These are phyloP conservation scores for Tethea ocularis DNA, from an alignment of 2,888 invertebrate species.

Conservation along the genomic window DNA sequence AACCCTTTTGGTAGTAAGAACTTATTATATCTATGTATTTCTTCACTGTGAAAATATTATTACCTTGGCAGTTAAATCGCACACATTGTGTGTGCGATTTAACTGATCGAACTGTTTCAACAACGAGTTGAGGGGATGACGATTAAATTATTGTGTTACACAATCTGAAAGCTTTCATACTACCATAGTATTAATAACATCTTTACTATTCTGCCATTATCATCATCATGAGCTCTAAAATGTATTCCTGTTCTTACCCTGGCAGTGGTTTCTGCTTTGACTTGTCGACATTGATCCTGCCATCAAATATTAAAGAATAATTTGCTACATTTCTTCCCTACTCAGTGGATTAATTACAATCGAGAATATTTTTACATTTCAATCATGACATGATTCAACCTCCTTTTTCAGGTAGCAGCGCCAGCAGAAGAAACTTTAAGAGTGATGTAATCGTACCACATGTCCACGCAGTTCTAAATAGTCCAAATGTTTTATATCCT, in stretches of 20 bases:
- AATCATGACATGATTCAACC: background rate
- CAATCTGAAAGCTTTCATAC: too few species aligned
- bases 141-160: background rate
- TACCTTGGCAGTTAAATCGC: background rate
- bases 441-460: background rate
- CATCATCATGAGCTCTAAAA: too few species aligned
- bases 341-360: too few species aligned
- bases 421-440: background rate
- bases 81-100: too few species aligned
- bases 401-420: slow-evolving; percentile 5
- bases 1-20: slow-evolving; percentile 6
- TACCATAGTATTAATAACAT: too few species aligned
- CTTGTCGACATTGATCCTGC: too few species aligned
- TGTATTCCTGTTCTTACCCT: too few species aligned
- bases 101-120: too few species aligned
- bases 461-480: background rate
- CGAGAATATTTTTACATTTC: background rate
- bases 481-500: background rate
- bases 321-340: too few species aligned
- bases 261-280: too few species aligned
- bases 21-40: slow-evolving; percentile 2
- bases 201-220: too few species aligned
- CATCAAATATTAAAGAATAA: too few species aligned
- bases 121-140: background rate
- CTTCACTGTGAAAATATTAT: background rate